phyloP scores from a whole-genome alignment of 2,797 vertebrate species.

The Sebastes cheni region DNA sequence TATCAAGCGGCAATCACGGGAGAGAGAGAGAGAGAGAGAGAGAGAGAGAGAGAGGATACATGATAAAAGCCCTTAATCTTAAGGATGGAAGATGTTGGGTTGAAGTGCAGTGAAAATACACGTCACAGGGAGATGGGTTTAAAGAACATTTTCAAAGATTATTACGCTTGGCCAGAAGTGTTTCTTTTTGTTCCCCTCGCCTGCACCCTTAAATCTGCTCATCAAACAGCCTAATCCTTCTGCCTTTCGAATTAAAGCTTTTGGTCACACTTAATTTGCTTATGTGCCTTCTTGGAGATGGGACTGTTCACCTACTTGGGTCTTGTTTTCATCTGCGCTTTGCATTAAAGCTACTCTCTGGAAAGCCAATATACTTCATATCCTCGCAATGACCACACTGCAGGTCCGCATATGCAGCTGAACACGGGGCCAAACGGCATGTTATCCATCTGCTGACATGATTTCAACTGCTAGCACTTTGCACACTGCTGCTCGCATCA shows the following conservation, averaged over 20 bases:
- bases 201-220: constrained; percentile 84
- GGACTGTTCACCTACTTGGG: constrained; percentile 77
- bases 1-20: constrained; percentile 76
- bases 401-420: constrained; percentile 32
- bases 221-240: constrained; percentile 85
- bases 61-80: constrained; percentile 81
- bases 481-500: not conserved
- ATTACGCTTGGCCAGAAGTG: constrained; percentile 81
- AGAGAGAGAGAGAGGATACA: constrained; percentile 71
- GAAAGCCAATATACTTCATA: constrained; percentile 56
- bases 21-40: constrained; percentile 51
- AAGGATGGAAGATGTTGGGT: constrained; percentile 76
- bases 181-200: constrained; percentile 83
- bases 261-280: constrained; percentile 86
- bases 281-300: constrained; percentile 82
- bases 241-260: constrained; percentile 83
- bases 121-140: constrained; percentile 78
- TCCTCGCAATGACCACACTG: constrained; percentile 61
- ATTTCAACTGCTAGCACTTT: constrained; percentile 18
- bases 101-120: constrained; percentile 80
- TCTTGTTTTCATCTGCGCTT: constrained; percentile 75
- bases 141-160: constrained; percentile 84
- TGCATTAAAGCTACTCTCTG: constrained; percentile 57
- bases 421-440: constrained; percentile 17
- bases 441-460: constrained; percentile 21